Conservation (phyloP, 2,113 vertebrate species). For the Nesoenas mayeri region DNA sequence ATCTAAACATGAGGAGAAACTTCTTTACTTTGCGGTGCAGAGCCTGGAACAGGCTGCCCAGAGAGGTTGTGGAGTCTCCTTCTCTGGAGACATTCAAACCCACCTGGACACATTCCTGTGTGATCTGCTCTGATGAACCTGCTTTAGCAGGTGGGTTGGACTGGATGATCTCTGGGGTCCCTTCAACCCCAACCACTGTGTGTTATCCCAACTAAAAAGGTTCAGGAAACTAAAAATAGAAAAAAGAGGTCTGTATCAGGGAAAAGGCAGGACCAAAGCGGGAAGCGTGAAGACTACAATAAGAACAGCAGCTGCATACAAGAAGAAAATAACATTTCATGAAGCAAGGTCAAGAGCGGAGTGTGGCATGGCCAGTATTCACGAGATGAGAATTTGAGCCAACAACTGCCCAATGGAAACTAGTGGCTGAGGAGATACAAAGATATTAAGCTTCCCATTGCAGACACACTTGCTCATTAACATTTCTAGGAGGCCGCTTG, state of each 20-base stretch:
- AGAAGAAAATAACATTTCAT: neutral
- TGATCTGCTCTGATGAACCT: no score
- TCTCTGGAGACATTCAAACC: no score
- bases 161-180: neutral
- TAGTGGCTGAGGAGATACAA: rapidly evolving
- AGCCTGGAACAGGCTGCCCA: no score
- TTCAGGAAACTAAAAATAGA: neutral
- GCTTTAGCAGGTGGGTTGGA: no score
- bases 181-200: no score
- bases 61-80: no score
- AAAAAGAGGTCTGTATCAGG: neutral
- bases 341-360: rapidly evolving
- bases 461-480: neutral
- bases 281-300: neutral
- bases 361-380: rapidly evolving
- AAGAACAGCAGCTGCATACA: neutral
- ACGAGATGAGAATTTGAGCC: neutral
- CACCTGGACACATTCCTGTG: no score
- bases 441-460: neutral
- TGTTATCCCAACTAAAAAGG: rapidly evolving
- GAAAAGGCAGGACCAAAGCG: neutral
- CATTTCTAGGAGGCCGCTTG: neutral
- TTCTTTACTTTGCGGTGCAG: no score
- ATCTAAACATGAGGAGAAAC: no score
- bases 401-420: neutral